These are phyloP conservation scores for Ochropleura plecta DNA, from an alignment of 2,888 invertebrate species.

Conservation along the genomic window DNA sequence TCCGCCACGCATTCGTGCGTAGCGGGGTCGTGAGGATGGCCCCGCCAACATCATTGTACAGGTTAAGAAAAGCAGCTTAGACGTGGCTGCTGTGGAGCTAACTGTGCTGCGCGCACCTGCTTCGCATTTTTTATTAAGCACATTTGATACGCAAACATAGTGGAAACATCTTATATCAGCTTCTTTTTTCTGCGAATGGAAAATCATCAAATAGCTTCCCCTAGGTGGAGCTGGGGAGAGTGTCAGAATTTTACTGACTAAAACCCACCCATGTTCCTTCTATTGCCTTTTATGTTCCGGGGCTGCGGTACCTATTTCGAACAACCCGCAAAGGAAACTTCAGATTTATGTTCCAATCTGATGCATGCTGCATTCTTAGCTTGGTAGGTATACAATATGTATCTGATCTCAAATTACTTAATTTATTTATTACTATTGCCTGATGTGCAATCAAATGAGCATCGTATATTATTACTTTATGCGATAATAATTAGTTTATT, in stretches of 20 bases:
- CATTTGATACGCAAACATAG: not conserved
- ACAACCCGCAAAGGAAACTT: no score
- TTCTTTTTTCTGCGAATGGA: no score
- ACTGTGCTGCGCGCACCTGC: not conserved
- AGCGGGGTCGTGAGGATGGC: not conserved
- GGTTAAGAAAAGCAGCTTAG: not conserved
- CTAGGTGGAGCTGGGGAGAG: no score
- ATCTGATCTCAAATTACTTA: constrained; percentile 1
- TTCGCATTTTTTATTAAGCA: not conserved
- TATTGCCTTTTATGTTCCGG: no score
- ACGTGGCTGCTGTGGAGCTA: not conserved
- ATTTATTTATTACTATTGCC: not conserved
- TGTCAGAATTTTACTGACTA: no score
- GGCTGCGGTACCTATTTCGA: no score
- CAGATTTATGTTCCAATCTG: not conserved
- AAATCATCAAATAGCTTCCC: no score
- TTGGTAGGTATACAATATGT: not conserved
- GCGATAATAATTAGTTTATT: constrained; percentile 7
- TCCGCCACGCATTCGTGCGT: not conserved
- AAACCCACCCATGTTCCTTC: no score
- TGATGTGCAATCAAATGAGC: not conserved
- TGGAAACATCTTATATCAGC: constrained; percentile 1
- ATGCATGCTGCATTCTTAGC: not conserved
- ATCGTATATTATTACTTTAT: not conserved
- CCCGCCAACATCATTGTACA: not conserved